Evolutionary conservation across 2,113 vertebrate species (phyloP).

Genomic region (Platysternon megacephalum): DNA sequence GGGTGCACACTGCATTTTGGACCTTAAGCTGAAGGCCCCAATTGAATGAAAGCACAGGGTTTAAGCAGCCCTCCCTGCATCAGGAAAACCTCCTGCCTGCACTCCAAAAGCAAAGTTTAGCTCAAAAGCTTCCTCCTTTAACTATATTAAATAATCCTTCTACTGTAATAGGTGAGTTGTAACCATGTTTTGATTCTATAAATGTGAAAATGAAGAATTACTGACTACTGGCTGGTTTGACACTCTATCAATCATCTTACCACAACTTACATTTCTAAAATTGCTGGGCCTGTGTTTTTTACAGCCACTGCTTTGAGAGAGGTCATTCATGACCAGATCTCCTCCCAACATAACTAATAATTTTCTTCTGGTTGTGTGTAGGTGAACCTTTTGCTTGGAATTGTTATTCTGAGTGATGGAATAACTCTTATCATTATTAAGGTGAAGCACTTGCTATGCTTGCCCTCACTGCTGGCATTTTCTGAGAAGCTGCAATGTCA

Average conservation of each 20-base stretch:
- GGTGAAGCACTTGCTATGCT: not conserved
- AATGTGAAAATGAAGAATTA: not conserved
- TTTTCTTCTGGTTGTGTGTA: not conserved
- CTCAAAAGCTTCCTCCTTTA: not conserved
- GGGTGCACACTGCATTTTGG: not conserved
- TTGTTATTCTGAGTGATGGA: not conserved
- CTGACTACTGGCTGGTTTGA: not conserved
- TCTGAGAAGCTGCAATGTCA: not conserved
- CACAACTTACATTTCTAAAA: not conserved
- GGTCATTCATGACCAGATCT: not conserved
- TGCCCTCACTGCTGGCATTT: slow-evolving; percentile 4
- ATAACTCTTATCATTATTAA: not conserved
- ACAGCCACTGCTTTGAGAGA: not conserved
- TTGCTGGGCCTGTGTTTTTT: not conserved
- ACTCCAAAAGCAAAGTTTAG: not conserved
- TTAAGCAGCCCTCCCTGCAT: not conserved
- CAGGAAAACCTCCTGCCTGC: not conserved
- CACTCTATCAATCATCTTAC: not conserved
- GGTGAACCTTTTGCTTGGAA: not conserved
- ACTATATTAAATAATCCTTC: not conserved
- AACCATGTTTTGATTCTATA: not conserved
- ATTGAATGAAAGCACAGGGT: not conserved
- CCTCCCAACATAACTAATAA: not conserved
- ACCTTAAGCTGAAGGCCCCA: not conserved
- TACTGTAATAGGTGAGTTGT: not conserved